Evolutionary conservation across 2,888 invertebrate genomes (phyloP).

Genomic region (Andrena camellia): DNA sequence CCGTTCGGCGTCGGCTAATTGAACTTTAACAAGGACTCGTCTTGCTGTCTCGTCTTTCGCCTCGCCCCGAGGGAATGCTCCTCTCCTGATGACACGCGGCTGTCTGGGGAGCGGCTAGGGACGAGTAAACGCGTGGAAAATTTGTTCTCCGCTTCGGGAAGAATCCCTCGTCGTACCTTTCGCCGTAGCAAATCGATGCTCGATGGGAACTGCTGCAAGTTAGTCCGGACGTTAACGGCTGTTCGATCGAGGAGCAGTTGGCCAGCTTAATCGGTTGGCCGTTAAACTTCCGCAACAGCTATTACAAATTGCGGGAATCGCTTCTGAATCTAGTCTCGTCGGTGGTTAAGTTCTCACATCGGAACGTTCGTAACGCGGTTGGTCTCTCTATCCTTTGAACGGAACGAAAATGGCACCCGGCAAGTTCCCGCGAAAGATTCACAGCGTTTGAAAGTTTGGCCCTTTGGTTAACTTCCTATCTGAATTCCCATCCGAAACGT

Average conservation of each 20-base stretch:
- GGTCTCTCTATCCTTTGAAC: too few species aligned
- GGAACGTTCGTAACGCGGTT: too few species aligned
- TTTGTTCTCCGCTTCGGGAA: background rate
- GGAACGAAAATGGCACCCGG: too few species aligned
- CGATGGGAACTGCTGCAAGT: background rate
- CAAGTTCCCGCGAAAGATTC: too few species aligned
- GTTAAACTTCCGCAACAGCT: conserved; percentile 15
- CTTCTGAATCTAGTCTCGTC: conserved; percentile 18
- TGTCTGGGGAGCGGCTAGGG: background rate
- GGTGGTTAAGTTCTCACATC: background rate
- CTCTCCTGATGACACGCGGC: conserved; percentile 7
- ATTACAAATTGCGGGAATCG: conserved; percentile 11
- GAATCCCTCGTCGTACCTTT: background rate
- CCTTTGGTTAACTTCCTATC: background rate
- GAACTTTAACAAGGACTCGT: conserved; percentile 49
- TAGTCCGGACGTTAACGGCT: background rate
- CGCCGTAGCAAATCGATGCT: background rate
- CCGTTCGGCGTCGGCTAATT: conserved; percentile 40
- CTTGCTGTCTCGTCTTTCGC: conserved; percentile 26
- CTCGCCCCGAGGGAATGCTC: conserved; percentile 12
- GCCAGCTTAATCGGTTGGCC: conserved; percentile 14
- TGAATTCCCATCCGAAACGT: background rate
- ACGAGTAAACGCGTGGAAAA: background rate
- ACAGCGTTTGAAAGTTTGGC: too few species aligned
- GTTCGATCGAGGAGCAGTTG: conserved; percentile 7